phyloP scores from a whole-genome alignment of 2,888 invertebrate genomes.

The Melanchra persicariae region DNA sequence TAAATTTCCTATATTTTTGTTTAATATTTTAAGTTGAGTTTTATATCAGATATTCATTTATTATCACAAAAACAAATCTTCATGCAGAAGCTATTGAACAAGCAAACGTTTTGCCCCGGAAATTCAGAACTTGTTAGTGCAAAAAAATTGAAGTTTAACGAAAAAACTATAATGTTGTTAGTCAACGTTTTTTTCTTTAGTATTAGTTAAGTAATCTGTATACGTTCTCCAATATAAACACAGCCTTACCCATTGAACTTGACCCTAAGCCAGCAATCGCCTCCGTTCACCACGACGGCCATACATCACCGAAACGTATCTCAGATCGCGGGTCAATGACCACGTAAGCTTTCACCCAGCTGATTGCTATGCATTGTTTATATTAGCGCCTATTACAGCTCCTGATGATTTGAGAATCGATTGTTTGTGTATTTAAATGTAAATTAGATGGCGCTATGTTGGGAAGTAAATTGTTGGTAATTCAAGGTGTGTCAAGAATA shows the following conservation, averaged over 20 bases:
- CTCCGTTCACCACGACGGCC: conserved; percentile 68
- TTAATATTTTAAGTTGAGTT: too few species aligned
- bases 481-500: background rate
- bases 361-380: conserved; percentile 67
- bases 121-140: too few species aligned
- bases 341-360: conserved; percentile 67
- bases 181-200: too few species aligned
- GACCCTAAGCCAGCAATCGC: conserved; percentile 67
- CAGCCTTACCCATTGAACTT: conserved; percentile 68
- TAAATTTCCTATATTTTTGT: too few species aligned
- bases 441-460: conserved; percentile 32
- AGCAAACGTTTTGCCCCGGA: too few species aligned
- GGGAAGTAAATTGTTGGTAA: background rate
- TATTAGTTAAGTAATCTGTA: too few species aligned
- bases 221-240: conserved; percentile 17
- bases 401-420: conserved; percentile 38
- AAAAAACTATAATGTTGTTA: too few species aligned
- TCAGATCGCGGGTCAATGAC: conserved; percentile 68
- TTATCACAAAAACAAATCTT: too few species aligned
- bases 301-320: conserved; percentile 72
- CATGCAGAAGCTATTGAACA: too few species aligned
- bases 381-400: conserved; percentile 44
- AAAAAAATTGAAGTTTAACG: too few species aligned
- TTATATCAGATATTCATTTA: too few species aligned
- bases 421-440: conserved; percentile 44